Evolutionary conservation across 2,113 vertebrate species (phyloP).

Genomic region (zebrafish (Danio rerio)): DNA sequence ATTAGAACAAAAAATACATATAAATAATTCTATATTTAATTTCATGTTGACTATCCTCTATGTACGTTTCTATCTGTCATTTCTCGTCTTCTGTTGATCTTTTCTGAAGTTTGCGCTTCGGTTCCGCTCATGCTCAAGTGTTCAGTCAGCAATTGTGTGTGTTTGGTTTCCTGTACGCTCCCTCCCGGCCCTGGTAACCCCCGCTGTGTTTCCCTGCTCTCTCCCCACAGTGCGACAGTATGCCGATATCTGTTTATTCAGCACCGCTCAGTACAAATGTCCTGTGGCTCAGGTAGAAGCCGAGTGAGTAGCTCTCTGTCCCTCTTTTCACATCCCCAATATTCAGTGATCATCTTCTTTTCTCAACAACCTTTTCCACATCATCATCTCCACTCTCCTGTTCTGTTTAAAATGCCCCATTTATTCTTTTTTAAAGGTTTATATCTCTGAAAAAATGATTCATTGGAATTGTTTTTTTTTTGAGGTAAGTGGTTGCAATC

Average conservation of each 20-base stretch:
- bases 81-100: neutral
- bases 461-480: too few species aligned
- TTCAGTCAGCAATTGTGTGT: neutral
- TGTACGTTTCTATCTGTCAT: conserved; percentile 9
- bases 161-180: conserved; percentile 24
- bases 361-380: neutral
- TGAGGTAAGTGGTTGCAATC: too few species aligned
- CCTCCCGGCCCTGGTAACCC: conserved; percentile 43
- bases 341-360: neutral
- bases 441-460: too few species aligned
- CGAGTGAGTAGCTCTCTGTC: conserved; percentile 78
- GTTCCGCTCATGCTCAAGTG: neutral
- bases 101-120: neutral
- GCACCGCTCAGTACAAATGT: conserved; percentile 93
- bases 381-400: neutral
- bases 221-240: conserved; percentile 86
- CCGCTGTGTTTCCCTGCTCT: conserved; percentile 55
- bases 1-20: too few species aligned
- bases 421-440: too few species aligned
- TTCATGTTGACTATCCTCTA: neutral
- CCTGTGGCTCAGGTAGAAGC: conserved; percentile 88
- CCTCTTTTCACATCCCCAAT: neutral
- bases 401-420: neutral
- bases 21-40: neutral
- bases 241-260: conserved; percentile 94